phyloP scores from a whole-genome alignment of 2,888 invertebrate species.

The Diachrysia chrysitis region DNA sequence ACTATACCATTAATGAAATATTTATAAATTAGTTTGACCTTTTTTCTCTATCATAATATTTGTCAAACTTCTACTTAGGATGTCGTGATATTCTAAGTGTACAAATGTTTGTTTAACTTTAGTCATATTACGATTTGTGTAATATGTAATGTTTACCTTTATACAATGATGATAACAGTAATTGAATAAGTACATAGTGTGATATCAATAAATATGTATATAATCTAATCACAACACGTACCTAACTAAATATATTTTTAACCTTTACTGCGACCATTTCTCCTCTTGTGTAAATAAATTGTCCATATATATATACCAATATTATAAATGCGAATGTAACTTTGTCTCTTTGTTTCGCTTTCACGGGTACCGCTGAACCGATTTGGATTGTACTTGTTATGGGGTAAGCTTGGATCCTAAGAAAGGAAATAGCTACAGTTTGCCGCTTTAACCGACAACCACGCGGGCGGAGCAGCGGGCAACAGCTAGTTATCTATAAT shows the following conservation, averaged over 20 bases:
- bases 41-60: neutral
- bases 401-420: no score
- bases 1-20: no score
- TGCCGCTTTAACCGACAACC: no score
- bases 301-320: no score
- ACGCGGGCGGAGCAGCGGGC: no score
- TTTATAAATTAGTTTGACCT: no score
- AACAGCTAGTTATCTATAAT: no score
- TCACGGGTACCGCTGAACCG: no score
- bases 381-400: no score
- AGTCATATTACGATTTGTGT: neutral
- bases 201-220: neutral
- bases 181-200: neutral
- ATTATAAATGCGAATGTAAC: no score
- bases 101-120: neutral
- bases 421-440: no score
- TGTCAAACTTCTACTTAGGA: neutral
- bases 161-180: neutral
- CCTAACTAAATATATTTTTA: neutral
- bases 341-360: no score
- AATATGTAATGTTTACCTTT: neutral
- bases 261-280: neutral
- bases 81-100: neutral
- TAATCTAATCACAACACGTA: neutral
- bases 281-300: neutral